Evolutionary conservation across 2,888 invertebrate genomes (phyloP), one percentile per base, ranked within the genome.

Genomic region (Phragmatobia fuliginosa): DNA sequence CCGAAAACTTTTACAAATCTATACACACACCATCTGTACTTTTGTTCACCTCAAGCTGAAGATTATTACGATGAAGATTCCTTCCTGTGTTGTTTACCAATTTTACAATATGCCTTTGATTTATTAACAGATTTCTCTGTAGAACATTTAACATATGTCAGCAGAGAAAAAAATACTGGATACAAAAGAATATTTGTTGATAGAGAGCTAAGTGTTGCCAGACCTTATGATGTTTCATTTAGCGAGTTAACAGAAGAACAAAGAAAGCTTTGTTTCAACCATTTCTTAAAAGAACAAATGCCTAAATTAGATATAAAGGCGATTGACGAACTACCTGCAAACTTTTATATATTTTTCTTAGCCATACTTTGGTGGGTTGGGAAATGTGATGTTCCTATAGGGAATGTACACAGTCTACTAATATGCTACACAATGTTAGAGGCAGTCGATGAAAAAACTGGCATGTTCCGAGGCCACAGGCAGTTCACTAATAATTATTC

Each of bases 41-140:
- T 97, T 73, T 96, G 96, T 78, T 95, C 95, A 65, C 96, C 97
- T 0, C 97, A 97, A 92, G 96, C 97, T 10, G 98, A 98, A 88
- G 96, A 97, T 87, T 96, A 96, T 82, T 88, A 89, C 6, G 95
- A 95, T 62, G 92, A 95, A 7, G 96, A 97, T 74, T 95, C 97
- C 11, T 96, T 96, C 79, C 83, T 95, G 11, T 95, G 96, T 68
- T 95, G 96, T 41, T 85, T 97, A 74, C 95, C 96, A 21, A 96
- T 98, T 74, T 82, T 98, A 56, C 91, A 94, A 79, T 96, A 96
- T 72, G 96, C 97, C 65, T 96, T 93, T 87, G 95, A 95, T 79
- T 85, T 95, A 21, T 78, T 95, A 1, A 95, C 91, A 49, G 92
- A 94, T 69, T 95, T 91, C 73, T 73, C 87, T 2, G 77, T 89